These are phyloP conservation scores for Lophius piscatorius DNA, from an alignment of 2,113 vertebrate species.

Conservation along the genomic window DNA sequence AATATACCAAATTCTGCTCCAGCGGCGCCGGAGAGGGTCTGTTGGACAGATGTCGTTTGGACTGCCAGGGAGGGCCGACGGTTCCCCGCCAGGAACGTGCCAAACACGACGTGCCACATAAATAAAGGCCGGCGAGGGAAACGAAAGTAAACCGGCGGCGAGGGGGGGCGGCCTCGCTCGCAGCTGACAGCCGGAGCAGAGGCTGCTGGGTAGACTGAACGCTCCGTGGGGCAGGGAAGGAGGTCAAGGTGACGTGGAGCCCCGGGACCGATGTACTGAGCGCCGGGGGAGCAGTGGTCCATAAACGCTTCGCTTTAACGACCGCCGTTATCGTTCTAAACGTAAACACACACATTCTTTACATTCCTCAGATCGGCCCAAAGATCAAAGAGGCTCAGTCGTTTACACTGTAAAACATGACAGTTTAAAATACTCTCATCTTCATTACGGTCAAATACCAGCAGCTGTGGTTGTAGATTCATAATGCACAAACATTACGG, in stretches of 20 bases:
- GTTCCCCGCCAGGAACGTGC: constrained; percentile 77
- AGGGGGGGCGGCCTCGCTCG: constrained; percentile 70
- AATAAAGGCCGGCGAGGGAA: constrained; percentile 79
- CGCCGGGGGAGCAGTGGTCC: constrained; percentile 73
- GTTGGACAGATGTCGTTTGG: constrained; percentile 67
- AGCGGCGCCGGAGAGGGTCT: constrained; percentile 52
- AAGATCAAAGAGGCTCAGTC: constrained; percentile 8
- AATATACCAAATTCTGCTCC: constrained; percentile 65
- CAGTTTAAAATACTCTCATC: constrained; percentile 50
- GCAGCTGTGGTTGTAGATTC: too few species aligned
- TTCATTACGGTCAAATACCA: too few species aligned
- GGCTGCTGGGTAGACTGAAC: constrained; percentile 68
- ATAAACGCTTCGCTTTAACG: constrained; percentile 71
- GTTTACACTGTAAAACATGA: constrained; percentile 27
- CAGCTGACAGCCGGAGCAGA: constrained; percentile 62
- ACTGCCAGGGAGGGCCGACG: constrained; percentile 75
- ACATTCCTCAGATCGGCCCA: constrained; percentile 44
- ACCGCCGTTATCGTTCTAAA: constrained; percentile 71
- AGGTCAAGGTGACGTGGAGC: constrained; percentile 79
- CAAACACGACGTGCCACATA: constrained; percentile 81
- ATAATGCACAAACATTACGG: too few species aligned
- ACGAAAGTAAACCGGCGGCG: constrained; percentile 81
- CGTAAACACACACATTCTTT: constrained; percentile 53
- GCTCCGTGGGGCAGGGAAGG: constrained; percentile 57
- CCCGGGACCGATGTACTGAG: constrained; percentile 76